phyloP scores from a whole-genome alignment of 2,797 vertebrate genomes.

The Clamator glandarius region DNA sequence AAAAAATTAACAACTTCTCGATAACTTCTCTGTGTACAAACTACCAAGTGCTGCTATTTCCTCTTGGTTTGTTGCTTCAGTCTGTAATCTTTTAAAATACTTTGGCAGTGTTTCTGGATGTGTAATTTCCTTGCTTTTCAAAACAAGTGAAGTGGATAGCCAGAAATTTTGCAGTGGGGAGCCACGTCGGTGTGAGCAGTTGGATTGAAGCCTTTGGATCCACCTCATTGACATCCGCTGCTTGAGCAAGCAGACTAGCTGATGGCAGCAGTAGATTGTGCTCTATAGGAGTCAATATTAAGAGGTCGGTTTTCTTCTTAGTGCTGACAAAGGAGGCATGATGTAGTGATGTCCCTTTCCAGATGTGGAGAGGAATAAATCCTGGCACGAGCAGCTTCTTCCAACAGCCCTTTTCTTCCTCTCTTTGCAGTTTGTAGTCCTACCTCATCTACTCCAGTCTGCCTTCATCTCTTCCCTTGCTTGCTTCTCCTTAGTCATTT shows the following conservation, averaged over 20 bases:
- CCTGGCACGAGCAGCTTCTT: background rate
- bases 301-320: background rate
- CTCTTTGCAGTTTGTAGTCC: background rate
- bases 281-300: background rate
- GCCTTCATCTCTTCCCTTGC: background rate
- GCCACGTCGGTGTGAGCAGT: background rate
- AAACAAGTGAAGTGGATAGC: background rate
- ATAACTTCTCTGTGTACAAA: background rate
- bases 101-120: background rate
- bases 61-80: background rate
- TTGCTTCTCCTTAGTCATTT: background rate
- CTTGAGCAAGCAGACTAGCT: background rate
- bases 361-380: background rate
- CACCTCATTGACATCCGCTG: background rate
- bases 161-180: background rate
- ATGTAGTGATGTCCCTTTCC: background rate
- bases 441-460: background rate
- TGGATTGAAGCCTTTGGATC: background rate
- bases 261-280: background rate
- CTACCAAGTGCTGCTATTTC: background rate
- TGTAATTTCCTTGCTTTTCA: slow-evolving; percentile 22
- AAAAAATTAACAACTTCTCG: background rate
- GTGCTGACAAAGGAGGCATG: background rate
- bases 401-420: background rate
- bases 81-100: background rate